A percentile compares a stretch with the other conserved stretches of the same genome.
Evolutionary conservation across 2,888 invertebrate genomes (phyloP).

Genomic region (Synergus gifuensis): DNA sequence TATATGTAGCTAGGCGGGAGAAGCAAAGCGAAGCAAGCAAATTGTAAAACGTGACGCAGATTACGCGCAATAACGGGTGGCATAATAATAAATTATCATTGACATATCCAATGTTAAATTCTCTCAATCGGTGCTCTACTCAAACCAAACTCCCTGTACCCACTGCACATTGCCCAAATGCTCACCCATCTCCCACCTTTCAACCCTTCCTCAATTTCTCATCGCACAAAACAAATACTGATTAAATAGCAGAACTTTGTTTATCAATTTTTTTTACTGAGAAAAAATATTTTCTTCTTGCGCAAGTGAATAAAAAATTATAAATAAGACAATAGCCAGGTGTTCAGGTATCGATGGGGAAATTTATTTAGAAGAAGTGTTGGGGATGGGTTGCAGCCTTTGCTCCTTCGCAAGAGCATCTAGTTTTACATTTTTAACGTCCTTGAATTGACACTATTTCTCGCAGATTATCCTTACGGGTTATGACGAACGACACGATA

Average conservation of each 20-base stretch:
- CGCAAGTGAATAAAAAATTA: not conserved
- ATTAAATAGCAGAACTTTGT: not conserved
- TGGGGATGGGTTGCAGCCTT: not conserved
- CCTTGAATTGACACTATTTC: slow-evolving; percentile 14
- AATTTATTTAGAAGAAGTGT: slow-evolving; percentile 14
- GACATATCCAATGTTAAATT: slow-evolving; percentile 68
- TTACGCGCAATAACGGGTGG: slow-evolving; percentile 67
- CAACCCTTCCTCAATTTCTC: slow-evolving; percentile 36
- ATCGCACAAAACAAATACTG: not conserved
- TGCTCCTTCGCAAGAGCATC: not conserved
- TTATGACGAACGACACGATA: slow-evolving; percentile 30
- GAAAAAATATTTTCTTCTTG: not conserved
- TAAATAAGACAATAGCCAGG: slow-evolving; percentile 34
- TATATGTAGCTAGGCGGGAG: not conserved
- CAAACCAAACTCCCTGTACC: slow-evolving; percentile 34
- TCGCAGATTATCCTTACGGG: slow-evolving; percentile 14
- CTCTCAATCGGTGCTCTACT: slow-evolving; percentile 44
- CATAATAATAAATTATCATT: slow-evolving; percentile 74
- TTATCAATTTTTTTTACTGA: no score
- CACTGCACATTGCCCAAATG: not conserved
- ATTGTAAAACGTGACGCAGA: slow-evolving; percentile 74
- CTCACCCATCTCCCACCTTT: not conserved
- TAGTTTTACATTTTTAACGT: slow-evolving; percentile 28
- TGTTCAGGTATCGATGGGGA: slow-evolving; percentile 14
- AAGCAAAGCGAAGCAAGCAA: slow-evolving; percentile 56